phyloP scores from a whole-genome alignment of 2,888 invertebrate genomes.

The Aphidoletes aphidimyza region DNA sequence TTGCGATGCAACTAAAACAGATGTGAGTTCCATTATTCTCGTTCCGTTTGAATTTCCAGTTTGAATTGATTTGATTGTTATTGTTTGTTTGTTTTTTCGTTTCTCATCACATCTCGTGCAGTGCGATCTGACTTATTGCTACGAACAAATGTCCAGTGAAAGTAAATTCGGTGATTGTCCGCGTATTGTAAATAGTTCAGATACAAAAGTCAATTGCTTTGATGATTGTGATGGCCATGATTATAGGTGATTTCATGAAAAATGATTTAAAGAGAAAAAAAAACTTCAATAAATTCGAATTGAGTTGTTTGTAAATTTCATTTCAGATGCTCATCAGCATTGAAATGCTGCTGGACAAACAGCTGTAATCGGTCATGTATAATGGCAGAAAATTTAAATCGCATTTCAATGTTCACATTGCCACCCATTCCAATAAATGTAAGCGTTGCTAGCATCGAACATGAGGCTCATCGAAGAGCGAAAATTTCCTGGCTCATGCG shows the following conservation, averaged over 20 bases:
- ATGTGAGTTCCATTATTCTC: conserved; percentile 11
- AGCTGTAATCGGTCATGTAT: conserved; percentile 6
- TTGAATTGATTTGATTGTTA: not conserved
- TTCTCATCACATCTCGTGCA: not conserved
- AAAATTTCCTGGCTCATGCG: conserved; percentile 38
- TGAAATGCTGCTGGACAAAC: conserved; percentile 8
- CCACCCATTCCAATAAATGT: not conserved
- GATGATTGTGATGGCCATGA: conserved; percentile 39
- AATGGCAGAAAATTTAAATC: conserved; percentile 1
- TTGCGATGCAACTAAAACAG: not conserved
- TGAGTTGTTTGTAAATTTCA: too few relatives aligned
- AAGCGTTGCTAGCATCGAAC: not conserved
- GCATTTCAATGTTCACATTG: not conserved
- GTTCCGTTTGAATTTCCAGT: not conserved
- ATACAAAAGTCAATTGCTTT: not conserved
- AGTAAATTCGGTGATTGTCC: conserved; percentile 18
- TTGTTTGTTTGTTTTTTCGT: not conserved
- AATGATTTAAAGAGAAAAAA: too few relatives aligned
- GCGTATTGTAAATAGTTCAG: not conserved
- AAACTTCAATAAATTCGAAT: too few relatives aligned
- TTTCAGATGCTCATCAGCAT: not conserved
- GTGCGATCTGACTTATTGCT: not conserved
- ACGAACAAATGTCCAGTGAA: not conserved
- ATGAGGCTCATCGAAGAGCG: not conserved
- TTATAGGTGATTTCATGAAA: not conserved